Conservation (phyloP, 2,113 vertebrate genomes). For the Nycticebus coucang region DNA sequence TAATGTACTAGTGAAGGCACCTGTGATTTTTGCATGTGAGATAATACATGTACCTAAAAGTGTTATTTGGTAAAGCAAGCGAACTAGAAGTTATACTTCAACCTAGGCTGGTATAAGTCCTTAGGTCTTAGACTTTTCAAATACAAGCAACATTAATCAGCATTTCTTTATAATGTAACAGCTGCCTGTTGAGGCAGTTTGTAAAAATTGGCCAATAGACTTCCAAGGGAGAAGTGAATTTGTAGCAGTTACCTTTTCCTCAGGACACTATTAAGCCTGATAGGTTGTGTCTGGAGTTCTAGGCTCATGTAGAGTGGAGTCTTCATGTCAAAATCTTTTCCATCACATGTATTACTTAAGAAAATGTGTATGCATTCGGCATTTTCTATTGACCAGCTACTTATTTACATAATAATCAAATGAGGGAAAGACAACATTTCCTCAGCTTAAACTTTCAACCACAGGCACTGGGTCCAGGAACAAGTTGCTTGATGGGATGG, state of each 20-base stretch:
- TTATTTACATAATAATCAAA: background rate
- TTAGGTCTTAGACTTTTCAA: background rate
- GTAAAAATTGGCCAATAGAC: background rate
- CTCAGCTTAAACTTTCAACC: background rate
- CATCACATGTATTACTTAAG: background rate
- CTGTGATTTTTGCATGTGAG: background rate
- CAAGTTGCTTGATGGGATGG: background rate
- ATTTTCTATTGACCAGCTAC: background rate
- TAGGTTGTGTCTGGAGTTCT: background rate
- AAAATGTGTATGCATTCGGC: background rate
- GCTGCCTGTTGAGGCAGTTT: background rate
- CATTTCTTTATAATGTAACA: background rate
- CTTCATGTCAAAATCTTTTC: background rate
- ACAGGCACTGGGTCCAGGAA: background rate
- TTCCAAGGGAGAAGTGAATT: background rate
- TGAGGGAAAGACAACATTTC: background rate
- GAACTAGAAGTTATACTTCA: background rate
- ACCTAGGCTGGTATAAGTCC: background rate
- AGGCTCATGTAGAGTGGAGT: background rate
- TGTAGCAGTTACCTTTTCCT: background rate
- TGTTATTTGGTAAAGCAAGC: background rate
- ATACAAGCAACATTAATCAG: background rate
- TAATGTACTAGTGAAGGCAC: background rate
- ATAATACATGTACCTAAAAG: background rate
- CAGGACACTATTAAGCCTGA: background rate